Evolutionary conservation across 2,113 vertebrate species (phyloP), one percentile per base, ranked within the genome.

Genomic region (Pollimyrus isidori): DNA sequence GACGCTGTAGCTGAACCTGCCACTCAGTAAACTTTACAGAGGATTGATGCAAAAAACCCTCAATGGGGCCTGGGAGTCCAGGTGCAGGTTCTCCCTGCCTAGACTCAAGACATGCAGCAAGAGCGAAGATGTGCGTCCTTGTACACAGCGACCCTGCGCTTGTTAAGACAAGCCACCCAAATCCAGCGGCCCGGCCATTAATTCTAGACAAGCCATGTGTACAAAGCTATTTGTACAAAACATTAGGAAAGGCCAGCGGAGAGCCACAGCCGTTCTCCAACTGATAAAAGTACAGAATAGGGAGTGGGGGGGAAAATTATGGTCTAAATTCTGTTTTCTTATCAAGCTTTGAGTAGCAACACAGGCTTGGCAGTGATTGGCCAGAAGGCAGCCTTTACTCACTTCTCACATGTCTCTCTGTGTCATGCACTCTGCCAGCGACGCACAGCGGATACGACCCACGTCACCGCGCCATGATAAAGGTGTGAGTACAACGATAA

Each of bases 311-410:
- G 56, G 1, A 10, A 87, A 39, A 35, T 19, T 56, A 7, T 7
- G 11, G 35, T 87, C 49, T 87, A 56, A 35, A 87, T 26, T 86
- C 83, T 21, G 46, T 49, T 86, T 86, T 49, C 83, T 86, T 50
- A 86, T 86, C n/a, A 49, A 86, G 10, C 83, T 86, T 50, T 86
- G 7, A 86, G 83, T 30, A 49, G 83, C 42, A 86, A 86, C 48
- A 49, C 48, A 9, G n/a, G 17, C 46, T 26, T n/a, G 2, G 4
- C 35, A 26, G 11, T 50, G 83, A 35, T 52, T 88, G 46, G 48
- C 9, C 46, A 26, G 23, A 88, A 49, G 5, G n/a, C 50, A 82
- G 30, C 69, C 30, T 23, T 76, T 35, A 2, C 73, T 89, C 21
- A 82, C 39, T 42, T n/a, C 73, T 52, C 42, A 76, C 73, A 53